Base-by-base conservation (phyloP, 2,797 vertebrate species). In the Takifugu rubripes region DNA sequence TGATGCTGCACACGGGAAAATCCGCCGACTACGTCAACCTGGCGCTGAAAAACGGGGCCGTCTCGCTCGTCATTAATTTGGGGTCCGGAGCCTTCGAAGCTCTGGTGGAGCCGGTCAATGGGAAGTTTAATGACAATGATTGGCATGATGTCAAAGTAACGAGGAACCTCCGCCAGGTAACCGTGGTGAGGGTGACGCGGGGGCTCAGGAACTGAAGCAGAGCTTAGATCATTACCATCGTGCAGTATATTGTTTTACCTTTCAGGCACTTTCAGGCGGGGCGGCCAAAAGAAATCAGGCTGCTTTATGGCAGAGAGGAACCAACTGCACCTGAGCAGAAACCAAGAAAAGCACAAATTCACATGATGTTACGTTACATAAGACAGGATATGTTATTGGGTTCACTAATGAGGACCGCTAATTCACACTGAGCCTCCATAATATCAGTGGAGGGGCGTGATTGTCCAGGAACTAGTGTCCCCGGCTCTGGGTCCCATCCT, bases 111-210 rank as follows among this genome's bases (percentile, higher is more conserved):
- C 95, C 95, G 21, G 97, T 98, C 93, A 98, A 98, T 92, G 97
- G 97, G 89, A 99, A 99, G 92, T 99, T 99, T 96, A 99, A 99
- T 97, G 96, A 99, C 95, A 99, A 99, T 97, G 95, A 94, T 94
- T 99, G 97, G 97, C 97, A 99, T 93, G 97, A 98, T 97, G 96
- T 99, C 91, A 98, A 98, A 95, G 97, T 99, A 91, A 98, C 96
- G 90, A 93, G 96, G 94, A 99, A 99, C 93, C 95, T 99, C 89
- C 97, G 96, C 97, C 97, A 99, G 97, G 97, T 99, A 99, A 99
- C 95, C 93, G 92, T 93, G 94, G 92, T 94, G 91, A 91, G 92
- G 93, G 91, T 93, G 90, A 89, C 89, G 87, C 77, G 61, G 77
- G 78, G 72, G 82, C 59, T 73, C 66, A 61, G 62, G 78, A 77